Conservation (phyloP, 2,888 invertebrate species). For the Ferdinandea cuprea region DNA sequence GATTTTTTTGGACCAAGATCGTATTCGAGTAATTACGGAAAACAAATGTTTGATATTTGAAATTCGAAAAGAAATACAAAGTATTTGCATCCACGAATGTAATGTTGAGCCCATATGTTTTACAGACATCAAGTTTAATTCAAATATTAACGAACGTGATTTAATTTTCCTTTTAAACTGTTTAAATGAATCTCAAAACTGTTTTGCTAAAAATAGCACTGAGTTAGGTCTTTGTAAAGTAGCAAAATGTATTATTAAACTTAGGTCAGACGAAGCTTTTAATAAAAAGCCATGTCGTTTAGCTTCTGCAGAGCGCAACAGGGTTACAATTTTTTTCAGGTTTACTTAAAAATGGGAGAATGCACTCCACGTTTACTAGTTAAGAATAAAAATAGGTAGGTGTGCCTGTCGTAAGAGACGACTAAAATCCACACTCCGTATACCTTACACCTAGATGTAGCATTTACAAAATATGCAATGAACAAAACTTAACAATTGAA, state of each 20-base stretch:
- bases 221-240: constrained; percentile 10
- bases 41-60: too few relatives aligned
- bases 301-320: constrained; percentile 1
- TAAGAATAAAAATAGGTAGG: constrained; percentile 20
- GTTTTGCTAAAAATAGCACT: constrained; percentile 24
- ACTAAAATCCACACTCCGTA: too few relatives aligned
- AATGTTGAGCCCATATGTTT: too few relatives aligned
- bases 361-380: constrained; percentile 29
- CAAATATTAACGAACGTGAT: not conserved
- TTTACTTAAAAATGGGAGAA: constrained; percentile 30
- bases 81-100: too few relatives aligned
- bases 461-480: too few relatives aligned
- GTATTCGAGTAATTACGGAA: too few relatives aligned
- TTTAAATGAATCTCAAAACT: constrained; percentile 25
- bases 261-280: not conserved
- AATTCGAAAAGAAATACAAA: too few relatives aligned
- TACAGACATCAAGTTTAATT: constrained; percentile 11
- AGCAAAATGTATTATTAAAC: constrained; percentile 6
- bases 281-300: not conserved
- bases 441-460: too few relatives aligned
- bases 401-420: too few relatives aligned
- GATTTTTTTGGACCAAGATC: too few relatives aligned
- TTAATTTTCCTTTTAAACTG: not conserved
- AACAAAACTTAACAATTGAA: too few relatives aligned
- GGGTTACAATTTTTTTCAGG: constrained; percentile 17